These are phyloP conservation scores for Pelosia muscerda DNA, from an alignment of 2,888 invertebrate genomes.

Conservation along the genomic window DNA sequence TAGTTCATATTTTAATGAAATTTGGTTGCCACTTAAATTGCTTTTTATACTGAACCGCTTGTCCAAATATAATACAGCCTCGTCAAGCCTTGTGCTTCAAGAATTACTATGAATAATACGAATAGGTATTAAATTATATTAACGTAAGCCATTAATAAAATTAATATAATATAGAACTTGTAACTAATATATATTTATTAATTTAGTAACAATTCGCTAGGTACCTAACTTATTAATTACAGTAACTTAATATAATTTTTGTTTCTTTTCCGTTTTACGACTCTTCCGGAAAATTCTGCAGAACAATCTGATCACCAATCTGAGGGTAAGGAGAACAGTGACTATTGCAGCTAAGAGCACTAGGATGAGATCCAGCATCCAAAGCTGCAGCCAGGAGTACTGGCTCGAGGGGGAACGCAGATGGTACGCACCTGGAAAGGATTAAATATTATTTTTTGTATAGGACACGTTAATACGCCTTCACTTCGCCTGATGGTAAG, in stretches of 20 bases:
- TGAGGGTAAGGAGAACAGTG: neutral
- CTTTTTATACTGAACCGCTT: too few species aligned
- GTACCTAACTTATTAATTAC: neutral
- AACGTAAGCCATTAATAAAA: too few species aligned
- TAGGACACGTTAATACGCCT: too few species aligned
- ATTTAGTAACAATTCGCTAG: neutral
- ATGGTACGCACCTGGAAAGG: conserved; percentile 5
- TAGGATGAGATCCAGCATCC: conserved; percentile 10
- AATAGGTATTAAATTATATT: too few species aligned
- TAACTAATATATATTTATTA: neutral
- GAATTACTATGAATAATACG: too few species aligned
- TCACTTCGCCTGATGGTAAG: too few species aligned
- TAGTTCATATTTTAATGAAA: too few species aligned
- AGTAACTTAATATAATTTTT: conserved; percentile 3
- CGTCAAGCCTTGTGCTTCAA: too few species aligned
- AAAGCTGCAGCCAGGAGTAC: conserved; percentile 1
- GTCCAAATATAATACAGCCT: too few species aligned
- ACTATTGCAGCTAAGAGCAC: neutral
- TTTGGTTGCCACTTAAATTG: too few species aligned
- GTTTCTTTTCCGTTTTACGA: neutral
- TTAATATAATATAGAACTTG: too few species aligned
- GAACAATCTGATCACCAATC: neutral
- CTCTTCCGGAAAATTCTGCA: neutral
- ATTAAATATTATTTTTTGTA: too few species aligned
- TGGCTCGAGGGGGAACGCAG: neutral